A percentile compares a stretch with the other conserved stretches of the same genome.
Conservation (phyloP, 2,888 invertebrate genomes). For the Lomographa bimaculata region DNA sequence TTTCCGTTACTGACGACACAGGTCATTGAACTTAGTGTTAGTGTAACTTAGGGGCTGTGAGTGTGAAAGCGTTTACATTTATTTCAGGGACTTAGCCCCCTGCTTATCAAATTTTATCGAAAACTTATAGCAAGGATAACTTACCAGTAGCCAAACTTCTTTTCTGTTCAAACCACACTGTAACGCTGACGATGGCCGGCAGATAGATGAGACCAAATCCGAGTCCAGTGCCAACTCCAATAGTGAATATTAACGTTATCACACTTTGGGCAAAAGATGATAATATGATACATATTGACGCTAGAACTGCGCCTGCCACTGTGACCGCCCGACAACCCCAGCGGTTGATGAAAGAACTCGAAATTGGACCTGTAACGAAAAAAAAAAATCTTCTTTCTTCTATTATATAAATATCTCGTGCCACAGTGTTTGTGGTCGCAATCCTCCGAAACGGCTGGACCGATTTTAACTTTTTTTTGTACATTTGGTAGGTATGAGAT, state of each 20-base stretch:
- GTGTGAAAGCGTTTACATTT: too few relatives aligned
- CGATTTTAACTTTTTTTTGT: too few relatives aligned
- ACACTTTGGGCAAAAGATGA: slow-evolving; percentile 94
- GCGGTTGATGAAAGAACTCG: slow-evolving; percentile 96
- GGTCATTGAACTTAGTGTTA: too few relatives aligned
- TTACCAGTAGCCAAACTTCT: slow-evolving; percentile 95
- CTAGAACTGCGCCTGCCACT: slow-evolving; percentile 92
- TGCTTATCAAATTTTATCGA: too few relatives aligned
- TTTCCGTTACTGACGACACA: too few relatives aligned
- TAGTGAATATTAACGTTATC: slow-evolving; percentile 93
- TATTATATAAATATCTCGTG: too few relatives aligned
- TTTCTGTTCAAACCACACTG: slow-evolving; percentile 97
- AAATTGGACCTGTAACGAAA: slow-evolving; percentile 92
- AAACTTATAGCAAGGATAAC: too few relatives aligned
- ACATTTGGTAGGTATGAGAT: too few relatives aligned
- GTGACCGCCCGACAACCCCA: slow-evolving; percentile 97
- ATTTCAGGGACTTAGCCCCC: too few relatives aligned
- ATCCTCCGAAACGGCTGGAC: too few relatives aligned
- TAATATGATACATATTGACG: slow-evolving; percentile 89
- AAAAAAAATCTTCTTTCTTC: slow-evolving; percentile 1
- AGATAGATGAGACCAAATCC: slow-evolving; percentile 99
- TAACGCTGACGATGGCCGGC: slow-evolving; percentile 98
- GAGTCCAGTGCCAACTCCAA: slow-evolving; percentile 96
- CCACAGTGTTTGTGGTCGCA: too few relatives aligned
- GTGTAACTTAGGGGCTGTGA: too few relatives aligned